phyloP scores from a whole-genome alignment of 2,113 vertebrate species.

The Melierax canorus region DNA sequence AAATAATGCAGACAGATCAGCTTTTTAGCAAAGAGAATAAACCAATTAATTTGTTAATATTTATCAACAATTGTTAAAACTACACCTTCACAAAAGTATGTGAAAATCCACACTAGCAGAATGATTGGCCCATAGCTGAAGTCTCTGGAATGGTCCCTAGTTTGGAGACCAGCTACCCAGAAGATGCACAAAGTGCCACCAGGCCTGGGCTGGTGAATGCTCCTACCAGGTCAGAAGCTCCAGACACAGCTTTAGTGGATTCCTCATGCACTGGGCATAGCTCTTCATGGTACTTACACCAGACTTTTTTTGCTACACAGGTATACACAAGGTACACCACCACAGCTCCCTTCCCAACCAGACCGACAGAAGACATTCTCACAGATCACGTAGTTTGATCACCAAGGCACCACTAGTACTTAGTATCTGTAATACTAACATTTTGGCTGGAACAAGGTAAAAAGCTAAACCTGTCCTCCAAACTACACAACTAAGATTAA shows the following conservation, averaged over 20 bases:
- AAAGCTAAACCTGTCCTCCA: background rate
- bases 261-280: background rate
- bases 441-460: background rate
- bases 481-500: no score
- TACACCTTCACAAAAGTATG: background rate
- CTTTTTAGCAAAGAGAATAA: background rate
- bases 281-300: background rate
- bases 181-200: rapidly evolving
- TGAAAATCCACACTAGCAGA: background rate
- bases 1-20: background rate
- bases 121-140: background rate
- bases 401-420: background rate
- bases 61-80: background rate
- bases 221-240: background rate
- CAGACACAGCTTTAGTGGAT: background rate
- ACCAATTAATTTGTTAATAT: background rate
- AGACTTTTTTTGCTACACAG: background rate
- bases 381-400: background rate
- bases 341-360: background rate
- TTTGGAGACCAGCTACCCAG: background rate
- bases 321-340: no score
- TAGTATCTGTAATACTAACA: rapidly evolving
- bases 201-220: background rate
- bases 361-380: background rate
- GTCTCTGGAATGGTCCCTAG: rapidly evolving